Base-by-base conservation (phyloP, 1,140 invertebrate species). In the Calephelis virginiensis region DNA sequence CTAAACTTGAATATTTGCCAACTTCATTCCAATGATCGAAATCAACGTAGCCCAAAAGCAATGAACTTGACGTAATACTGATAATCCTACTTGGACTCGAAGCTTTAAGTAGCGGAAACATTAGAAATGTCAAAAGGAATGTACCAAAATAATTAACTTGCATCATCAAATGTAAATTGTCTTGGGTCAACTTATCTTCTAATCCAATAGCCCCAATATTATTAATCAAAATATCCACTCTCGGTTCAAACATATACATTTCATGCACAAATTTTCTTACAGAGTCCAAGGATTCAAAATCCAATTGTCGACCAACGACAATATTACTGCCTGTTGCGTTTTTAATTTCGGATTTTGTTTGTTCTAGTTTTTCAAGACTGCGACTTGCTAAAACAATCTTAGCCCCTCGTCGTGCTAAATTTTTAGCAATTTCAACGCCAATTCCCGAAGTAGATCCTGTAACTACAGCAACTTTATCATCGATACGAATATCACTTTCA, bases 391-490 rank as follows among this genome's bases (percentile, higher is more conserved):
- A 92, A 40, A 97, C 93, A 5, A 98, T 95, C 74, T 92, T 92
- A 53, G 96, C 97, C 5, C 97, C 97, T 86, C 96, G 94, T 59
- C 94, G 92, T 14, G 96, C 95, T 61, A 98, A 90, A 61, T 96
- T 94, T 78, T 93, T 93, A 7, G 96, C 96, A 43, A 95, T 96
- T 91, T 97, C 96, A 84, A 93, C 95, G 49, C 97, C 92, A 17
- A 87, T 91, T 7, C 91, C 91, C 60, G 95, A 94, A 70, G 96
- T 98, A 43, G 96, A 96, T 11, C 97, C 97, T 9, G 97, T 98
- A 11, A 98, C 94, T 12, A 98, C 92, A 0, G 97, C 96, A 5
- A 96, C 97, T 92, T 98, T 97, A 5, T 96, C 96, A 61, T 96
- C 90, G 93, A 97, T 94, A 78, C 92, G 94, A 7, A 85, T 75